phyloP scores from a whole-genome alignment of 2,113 vertebrate genomes.

The Tetrao urogallus region DNA sequence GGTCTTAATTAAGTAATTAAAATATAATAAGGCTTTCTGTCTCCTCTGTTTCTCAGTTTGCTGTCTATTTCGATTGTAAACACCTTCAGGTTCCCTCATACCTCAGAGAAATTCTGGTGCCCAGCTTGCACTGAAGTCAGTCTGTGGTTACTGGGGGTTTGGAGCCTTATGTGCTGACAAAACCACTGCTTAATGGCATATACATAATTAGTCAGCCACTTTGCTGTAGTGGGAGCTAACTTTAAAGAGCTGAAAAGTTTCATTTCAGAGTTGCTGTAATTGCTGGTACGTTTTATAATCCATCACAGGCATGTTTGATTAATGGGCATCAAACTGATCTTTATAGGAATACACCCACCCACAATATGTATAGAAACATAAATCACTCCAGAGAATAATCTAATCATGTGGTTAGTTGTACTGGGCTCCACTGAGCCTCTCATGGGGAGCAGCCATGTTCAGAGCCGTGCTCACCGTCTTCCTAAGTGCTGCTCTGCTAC shows the following conservation, averaged over 20 bases:
- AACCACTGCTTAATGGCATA: neutral
- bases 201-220: conserved; percentile 27
- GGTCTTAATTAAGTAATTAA: neutral
- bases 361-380: neutral
- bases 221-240: neutral
- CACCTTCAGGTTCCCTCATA: neutral
- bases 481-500: fast-evolving
- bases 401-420: neutral
- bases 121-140: neutral
- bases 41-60: neutral
- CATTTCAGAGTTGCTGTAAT: neutral
- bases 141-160: neutral
- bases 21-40: neutral
- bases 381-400: neutral
- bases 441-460: neutral
- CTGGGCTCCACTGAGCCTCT: neutral
- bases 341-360: neutral
- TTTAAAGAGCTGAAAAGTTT: conserved; percentile 2
- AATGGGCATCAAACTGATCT: neutral
- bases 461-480: neutral
- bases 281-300: neutral
- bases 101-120: neutral
- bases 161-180: conserved; percentile 13
- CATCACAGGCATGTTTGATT: neutral
- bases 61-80: neutral